phyloP scores from a whole-genome alignment of 35 echinoderm and acorn worm species.

The Lytechinus pictus region DNA sequence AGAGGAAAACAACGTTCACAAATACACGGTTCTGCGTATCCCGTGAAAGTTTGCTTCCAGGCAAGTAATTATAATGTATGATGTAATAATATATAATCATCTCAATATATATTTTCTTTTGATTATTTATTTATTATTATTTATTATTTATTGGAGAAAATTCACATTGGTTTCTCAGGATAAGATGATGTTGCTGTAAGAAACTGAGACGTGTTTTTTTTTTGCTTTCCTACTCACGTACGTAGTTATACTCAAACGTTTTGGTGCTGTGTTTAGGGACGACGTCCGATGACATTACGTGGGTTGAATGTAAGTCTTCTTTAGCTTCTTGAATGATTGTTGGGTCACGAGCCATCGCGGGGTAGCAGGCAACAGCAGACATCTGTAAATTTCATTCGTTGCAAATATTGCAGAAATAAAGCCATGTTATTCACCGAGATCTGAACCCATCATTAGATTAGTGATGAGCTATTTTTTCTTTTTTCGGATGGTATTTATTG shows the following conservation, averaged over 20 bases:
- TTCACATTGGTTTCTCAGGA: too few species aligned
- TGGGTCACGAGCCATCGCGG: not conserved
- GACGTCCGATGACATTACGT: not conserved
- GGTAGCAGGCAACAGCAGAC: not conserved
- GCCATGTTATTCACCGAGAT: not conserved
- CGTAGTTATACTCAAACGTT: slow-evolving; percentile 4
- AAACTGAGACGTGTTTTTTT: not conserved
- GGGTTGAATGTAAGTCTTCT: not conserved
- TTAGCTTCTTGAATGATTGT: not conserved
- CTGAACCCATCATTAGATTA: not conserved
- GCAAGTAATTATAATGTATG: not conserved
- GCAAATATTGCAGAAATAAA: not conserved
- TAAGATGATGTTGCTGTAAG: not conserved
- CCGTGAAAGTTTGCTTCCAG: not conserved
- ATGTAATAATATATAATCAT: not conserved
- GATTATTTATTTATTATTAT: too few species aligned
- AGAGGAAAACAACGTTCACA: too few species aligned
- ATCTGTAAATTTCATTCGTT: not conserved
- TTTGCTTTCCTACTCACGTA: not conserved
- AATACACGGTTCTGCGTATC: too few species aligned
- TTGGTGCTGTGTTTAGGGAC: not conserved
- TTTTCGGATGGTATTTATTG: too few species aligned
- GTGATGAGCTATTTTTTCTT: too few species aligned
- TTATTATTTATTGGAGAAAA: too few species aligned
- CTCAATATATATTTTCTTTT: not conserved